Conservation (phyloP, 2,888 invertebrate species). For the Pyrocoelia pectoralis region DNA sequence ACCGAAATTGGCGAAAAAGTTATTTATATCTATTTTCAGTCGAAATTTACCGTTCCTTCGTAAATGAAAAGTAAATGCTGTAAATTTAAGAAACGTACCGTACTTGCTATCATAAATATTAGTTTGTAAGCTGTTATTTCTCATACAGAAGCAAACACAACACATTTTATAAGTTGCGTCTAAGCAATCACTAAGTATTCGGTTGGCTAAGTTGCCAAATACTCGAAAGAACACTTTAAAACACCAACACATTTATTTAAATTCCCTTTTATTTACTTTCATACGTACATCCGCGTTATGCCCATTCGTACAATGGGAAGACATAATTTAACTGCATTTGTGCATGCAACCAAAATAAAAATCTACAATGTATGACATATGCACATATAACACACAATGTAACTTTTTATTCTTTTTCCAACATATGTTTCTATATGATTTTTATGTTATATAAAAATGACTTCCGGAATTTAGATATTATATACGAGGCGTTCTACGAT, state of each 20-base stretch:
- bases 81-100: conserved; percentile 21
- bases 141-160: conserved; percentile 46
- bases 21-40: too few species aligned
- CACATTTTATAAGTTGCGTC: conserved; percentile 52
- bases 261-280: conserved; percentile 20
- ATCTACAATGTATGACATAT: conserved; percentile 1
- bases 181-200: conserved; percentile 48
- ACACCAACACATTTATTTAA: conserved; percentile 54
- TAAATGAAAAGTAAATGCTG: conserved; percentile 1
- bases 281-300: conserved; percentile 11
- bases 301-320: conserved; percentile 14
- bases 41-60: not conserved
- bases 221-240: conserved; percentile 53
- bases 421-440: not conserved
- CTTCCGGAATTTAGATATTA: not conserved
- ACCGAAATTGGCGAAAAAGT: too few species aligned
- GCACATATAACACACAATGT: not conserved
- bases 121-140: conserved; percentile 12
- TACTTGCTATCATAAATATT: conserved; percentile 23
- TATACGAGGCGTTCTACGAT: not conserved
- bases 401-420: not conserved
- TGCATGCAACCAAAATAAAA: conserved; percentile 15
- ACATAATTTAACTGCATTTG: conserved; percentile 27
- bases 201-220: conserved; percentile 50
- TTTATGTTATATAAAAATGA: conserved; percentile 1